These are phyloP conservation scores for Exocentrus adspersus DNA, from an alignment of 2,888 invertebrate species.

Conservation along the genomic window DNA sequence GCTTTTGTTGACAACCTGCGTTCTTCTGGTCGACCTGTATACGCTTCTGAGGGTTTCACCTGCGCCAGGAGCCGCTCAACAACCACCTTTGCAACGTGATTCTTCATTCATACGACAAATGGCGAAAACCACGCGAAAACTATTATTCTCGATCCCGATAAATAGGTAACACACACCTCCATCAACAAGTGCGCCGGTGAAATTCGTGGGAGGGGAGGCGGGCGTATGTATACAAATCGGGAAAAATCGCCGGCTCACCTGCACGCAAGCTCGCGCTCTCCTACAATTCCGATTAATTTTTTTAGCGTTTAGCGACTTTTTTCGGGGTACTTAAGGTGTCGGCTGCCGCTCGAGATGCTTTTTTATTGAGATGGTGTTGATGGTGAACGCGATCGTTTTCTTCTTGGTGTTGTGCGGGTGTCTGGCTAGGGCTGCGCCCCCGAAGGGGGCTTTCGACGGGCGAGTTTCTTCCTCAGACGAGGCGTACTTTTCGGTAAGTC, in stretches of 20 bases:
- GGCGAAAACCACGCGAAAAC: conserved; percentile 18
- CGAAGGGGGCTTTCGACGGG: background rate
- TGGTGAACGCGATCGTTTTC: conserved; percentile 1
- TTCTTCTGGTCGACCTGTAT: background rate
- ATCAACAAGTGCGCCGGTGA: too few species aligned
- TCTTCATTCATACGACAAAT: conserved; percentile 18
- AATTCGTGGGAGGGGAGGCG: conserved; percentile 12
- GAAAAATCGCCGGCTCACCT: conserved; percentile 33
- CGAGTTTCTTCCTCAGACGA: background rate
- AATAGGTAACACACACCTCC: conserved; percentile 12
- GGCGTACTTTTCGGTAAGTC: conserved; percentile 5
- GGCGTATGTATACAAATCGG: conserved; percentile 32
- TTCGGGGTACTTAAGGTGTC: background rate
- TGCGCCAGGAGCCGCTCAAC: conserved; percentile 6
- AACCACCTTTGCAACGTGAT: conserved; percentile 23
- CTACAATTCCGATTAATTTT: too few species aligned
- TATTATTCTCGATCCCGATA: conserved; percentile 21
- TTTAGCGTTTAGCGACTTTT: conserved; percentile 8
- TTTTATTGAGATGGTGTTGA: conserved; percentile 18
- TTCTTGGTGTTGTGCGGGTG: conserved; percentile 10
- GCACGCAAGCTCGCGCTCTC: conserved; percentile 19
- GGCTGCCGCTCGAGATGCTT: background rate
- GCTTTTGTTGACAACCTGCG: too few species aligned
- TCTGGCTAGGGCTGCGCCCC: background rate
- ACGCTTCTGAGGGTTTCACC: conserved; percentile 11